Conservation (phyloP, 1,140 invertebrate genomes). For the Gryllus bimaculatus region DNA sequence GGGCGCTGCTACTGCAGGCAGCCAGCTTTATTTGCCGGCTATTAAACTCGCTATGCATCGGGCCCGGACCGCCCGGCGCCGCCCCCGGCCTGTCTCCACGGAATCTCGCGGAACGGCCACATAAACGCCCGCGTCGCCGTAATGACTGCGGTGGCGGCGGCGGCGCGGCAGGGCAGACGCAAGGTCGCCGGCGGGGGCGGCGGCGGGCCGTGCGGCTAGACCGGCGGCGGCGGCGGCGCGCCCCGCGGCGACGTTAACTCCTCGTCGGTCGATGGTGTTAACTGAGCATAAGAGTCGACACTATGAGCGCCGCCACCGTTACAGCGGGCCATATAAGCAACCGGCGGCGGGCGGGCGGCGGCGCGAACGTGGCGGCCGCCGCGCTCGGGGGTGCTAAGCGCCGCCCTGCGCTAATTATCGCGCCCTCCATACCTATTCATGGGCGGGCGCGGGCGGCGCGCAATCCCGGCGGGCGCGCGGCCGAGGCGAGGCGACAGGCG, state of each 20-base stretch:
- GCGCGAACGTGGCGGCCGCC: too few relatives aligned
- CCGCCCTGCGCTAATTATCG: not conserved
- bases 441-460: too few relatives aligned
- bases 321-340: not conserved
- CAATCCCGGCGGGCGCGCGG: not conserved
- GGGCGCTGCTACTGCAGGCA: not conserved
- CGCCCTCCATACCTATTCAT: slow-evolving; percentile 3
- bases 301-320: not conserved
- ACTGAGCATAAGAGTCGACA: slow-evolving; percentile 3
- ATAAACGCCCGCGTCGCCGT: not conserved
- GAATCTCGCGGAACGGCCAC: not conserved
- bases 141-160: not conserved
- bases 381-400: not conserved
- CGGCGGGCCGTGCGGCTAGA: too few relatives aligned
- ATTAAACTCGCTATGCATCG: not conserved
- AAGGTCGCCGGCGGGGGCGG: too few relatives aligned
- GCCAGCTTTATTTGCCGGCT: not conserved
- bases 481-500: too few relatives aligned
- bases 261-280: not conserved
- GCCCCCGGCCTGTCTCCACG: slow-evolving; percentile 1
- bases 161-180: not conserved
- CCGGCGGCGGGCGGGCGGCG: too few relatives aligned
- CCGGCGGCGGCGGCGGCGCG: too few relatives aligned
- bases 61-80: not conserved
- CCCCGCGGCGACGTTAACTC: not conserved